Percentiles rank a stretch among this genome's conserved stretches.
Conservation (phyloP, 2,113 vertebrate species). For the Neodon shergylaensis region DNA sequence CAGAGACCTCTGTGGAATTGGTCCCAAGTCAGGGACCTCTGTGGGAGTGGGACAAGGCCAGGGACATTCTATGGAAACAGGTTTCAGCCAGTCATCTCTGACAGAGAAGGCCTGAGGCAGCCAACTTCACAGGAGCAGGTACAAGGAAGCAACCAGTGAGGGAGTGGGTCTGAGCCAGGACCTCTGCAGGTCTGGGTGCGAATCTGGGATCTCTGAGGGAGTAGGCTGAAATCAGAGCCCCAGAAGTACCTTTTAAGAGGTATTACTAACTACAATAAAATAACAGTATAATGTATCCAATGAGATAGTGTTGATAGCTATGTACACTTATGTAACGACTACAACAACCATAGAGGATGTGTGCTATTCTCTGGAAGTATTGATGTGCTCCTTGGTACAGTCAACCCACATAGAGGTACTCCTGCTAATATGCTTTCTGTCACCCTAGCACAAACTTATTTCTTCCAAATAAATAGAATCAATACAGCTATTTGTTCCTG, state of each 20-base stretch:
- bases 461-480: slow-evolving; percentile 1
- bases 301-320: not conserved
- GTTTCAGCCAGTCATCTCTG: no score
- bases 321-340: not conserved
- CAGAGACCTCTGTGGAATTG: no score
- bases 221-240: not conserved
- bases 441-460: not conserved
- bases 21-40: no score
- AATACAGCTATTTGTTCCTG: not conserved
- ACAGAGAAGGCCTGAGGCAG: no score
- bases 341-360: not conserved
- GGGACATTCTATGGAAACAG: no score
- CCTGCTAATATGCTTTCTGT: not conserved
- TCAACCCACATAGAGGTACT: not conserved
- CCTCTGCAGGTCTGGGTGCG: no score
- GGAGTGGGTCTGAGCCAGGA: no score
- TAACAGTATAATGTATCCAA: not conserved
- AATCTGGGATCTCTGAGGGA: no score
- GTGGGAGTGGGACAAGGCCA: no score
- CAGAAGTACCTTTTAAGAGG: not conserved
- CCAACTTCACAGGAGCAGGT: no score
- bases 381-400: not conserved
- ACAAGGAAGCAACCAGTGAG: no score
- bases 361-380: not conserved
- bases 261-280: not conserved